A percentile compares a stretch with the other conserved stretches of the same genome.
These are phyloP conservation scores for Pyrrhia umbra DNA, from an alignment of 2,888 invertebrate genomes.

Conservation along the genomic window DNA sequence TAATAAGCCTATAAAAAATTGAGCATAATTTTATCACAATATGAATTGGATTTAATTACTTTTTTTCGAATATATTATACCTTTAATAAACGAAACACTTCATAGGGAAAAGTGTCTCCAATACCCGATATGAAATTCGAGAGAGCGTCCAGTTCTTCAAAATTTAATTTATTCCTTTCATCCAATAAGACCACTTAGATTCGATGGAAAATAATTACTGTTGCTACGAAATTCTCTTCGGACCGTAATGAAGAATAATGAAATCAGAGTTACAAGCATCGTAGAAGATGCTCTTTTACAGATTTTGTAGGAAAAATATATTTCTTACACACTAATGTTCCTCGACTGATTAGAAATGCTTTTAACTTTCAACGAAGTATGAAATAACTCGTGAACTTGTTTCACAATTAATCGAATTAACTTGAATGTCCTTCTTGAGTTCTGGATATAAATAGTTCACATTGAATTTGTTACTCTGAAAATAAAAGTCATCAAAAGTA, in stretches of 20 bases:
- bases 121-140: slow-evolving; percentile 72
- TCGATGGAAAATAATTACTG: slow-evolving; percentile 63
- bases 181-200: slow-evolving; percentile 68
- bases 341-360: slow-evolving; percentile 56
- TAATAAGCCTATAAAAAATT: neutral
- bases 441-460: no score
- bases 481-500: no score
- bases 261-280: slow-evolving; percentile 49
- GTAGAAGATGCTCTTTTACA: slow-evolving; percentile 22
- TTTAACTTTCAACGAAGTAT: slow-evolving; percentile 24
- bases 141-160: slow-evolving; percentile 63
- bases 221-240: slow-evolving; percentile 43
- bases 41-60: slow-evolving; percentile 43
- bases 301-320: slow-evolving; percentile 41
- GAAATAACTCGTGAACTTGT: slow-evolving; percentile 20
- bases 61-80: slow-evolving; percentile 60
- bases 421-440: slow-evolving; percentile 8
- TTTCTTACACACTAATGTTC: slow-evolving; percentile 45
- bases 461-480: no score
- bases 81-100: slow-evolving; percentile 66
- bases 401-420: slow-evolving; percentile 43
- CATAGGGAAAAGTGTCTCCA: slow-evolving; percentile 63
- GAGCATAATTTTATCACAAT: neutral
- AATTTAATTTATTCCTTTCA: slow-evolving; percentile 75
- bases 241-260: slow-evolving; percentile 55